Percentiles rank a stretch among this genome's conserved stretches.
Conservation (phyloP, 2,888 invertebrate species). For the Psylliodes chrysocephalus region DNA sequence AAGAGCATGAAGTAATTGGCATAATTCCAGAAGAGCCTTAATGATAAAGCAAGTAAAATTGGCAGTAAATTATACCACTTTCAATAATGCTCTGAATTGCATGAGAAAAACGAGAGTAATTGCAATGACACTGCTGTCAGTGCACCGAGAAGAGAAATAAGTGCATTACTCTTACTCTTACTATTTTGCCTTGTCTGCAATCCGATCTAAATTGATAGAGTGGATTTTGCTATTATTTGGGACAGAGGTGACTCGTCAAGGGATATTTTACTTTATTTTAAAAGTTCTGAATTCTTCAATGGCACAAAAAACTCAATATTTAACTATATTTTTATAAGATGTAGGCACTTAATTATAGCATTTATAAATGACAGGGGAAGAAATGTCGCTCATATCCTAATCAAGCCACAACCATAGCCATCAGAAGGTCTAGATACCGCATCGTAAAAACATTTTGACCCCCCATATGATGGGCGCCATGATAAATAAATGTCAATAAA, state of each 20-base stretch:
- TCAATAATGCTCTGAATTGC: constrained; percentile 34
- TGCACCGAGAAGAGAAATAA: constrained; percentile 10
- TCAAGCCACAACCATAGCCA: too few species aligned
- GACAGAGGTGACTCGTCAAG: neutral
- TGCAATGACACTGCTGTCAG: constrained; percentile 30
- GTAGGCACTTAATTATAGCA: too few species aligned
- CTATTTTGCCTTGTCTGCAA: neutral
- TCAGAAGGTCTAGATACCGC: too few species aligned
- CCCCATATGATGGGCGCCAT: too few species aligned
- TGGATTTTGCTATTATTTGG: neutral
- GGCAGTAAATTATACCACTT: constrained; percentile 34
- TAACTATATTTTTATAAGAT: too few species aligned
- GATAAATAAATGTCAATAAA: too few species aligned
- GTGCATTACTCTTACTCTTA: constrained; percentile 30
- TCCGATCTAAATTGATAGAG: constrained; percentile 1
- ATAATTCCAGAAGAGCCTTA: constrained; percentile 26
- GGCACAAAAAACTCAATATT: too few species aligned
- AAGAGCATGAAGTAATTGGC: constrained; percentile 22
- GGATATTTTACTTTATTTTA: too few species aligned
- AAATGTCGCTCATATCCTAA: too few species aligned
- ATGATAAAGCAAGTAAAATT: constrained; percentile 29
- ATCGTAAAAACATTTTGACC: too few species aligned
- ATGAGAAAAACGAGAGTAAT: constrained; percentile 34
- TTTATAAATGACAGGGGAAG: too few species aligned
- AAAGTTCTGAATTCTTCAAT: too few species aligned